Percentiles rank a stretch among this genome's conserved stretches.
phyloP scores from a whole-genome alignment of 2,888 invertebrate species.

The Xestobium rufovillosum region DNA sequence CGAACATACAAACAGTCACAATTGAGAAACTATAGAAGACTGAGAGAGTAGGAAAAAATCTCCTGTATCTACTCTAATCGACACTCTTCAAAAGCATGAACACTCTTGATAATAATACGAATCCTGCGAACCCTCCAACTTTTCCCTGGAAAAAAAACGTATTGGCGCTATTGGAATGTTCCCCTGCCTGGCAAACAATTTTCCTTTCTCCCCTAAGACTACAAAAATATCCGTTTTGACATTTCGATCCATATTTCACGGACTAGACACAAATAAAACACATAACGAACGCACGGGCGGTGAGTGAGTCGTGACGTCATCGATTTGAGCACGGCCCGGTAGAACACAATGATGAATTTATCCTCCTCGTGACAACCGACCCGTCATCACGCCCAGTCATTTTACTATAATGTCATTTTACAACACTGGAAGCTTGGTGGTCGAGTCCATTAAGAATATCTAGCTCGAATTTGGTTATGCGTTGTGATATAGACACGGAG shows the following conservation, averaged over 20 bases:
- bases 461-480: not conserved
- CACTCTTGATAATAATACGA: no score
- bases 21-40: no score
- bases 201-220: no score
- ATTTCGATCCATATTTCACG: constrained; percentile 32
- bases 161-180: no score
- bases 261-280: constrained; percentile 28
- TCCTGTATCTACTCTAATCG: no score
- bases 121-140: no score
- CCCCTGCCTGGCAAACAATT: no score
- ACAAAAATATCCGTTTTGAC: constrained; percentile 26
- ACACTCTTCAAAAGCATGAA: no score
- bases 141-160: no score
- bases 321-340: constrained; percentile 18
- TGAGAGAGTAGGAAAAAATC: no score
- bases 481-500: constrained; percentile 3
- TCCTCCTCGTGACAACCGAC: constrained; percentile 30
- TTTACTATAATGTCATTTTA: constrained; percentile 34
- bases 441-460: constrained; percentile 1
- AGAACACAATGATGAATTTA: constrained; percentile 29
- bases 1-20: no score
- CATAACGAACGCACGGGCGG: constrained; percentile 17
- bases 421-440: constrained; percentile 12
- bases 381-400: constrained; percentile 38
- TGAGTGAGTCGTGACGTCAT: constrained; percentile 28